Percentiles rank a stretch among this genome's conserved stretches.
These are phyloP conservation scores for Mirounga angustirostris DNA, from an alignment of 2,113 vertebrate genomes.

Conservation along the genomic window DNA sequence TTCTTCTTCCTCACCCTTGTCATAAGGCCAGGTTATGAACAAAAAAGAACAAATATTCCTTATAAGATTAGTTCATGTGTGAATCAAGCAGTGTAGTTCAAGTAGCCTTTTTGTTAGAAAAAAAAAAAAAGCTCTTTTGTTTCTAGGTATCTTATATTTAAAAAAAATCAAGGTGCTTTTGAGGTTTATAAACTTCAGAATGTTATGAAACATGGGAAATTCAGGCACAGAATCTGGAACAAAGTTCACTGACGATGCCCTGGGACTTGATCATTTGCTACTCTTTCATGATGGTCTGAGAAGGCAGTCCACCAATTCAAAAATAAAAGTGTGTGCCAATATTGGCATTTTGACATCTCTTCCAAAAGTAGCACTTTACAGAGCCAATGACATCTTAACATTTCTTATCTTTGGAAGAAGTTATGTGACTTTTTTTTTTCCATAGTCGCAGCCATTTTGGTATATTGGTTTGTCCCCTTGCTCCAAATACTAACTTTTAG, in stretches of 20 bases:
- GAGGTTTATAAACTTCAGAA: conserved; percentile 56
- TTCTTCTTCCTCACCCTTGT: conserved; percentile 70
- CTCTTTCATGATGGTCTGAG: background rate
- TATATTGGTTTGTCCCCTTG: background rate
- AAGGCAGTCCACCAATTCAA: background rate
- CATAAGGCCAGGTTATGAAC: conserved; percentile 74
- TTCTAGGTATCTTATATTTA: conserved; percentile 46
- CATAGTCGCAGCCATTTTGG: background rate
- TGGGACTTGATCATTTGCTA: conserved; percentile 39
- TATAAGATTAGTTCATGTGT: conserved; percentile 66
- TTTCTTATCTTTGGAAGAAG: background rate
- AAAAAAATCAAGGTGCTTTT: background rate
- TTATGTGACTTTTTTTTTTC: background rate
- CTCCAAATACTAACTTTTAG: background rate
- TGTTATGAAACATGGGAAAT: conserved; percentile 56
- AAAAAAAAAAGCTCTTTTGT: background rate
- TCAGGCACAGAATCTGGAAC: conserved; percentile 4
- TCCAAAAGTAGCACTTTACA: background rate
- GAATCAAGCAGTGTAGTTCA: conserved; percentile 56
- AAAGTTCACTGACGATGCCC: conserved; percentile 25
- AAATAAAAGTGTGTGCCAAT: conserved; percentile 27
- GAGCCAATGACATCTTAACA: background rate
- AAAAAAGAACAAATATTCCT: conserved; percentile 72
- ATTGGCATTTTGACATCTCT: background rate
- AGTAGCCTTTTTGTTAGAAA: background rate